Conservation (phyloP, 1,140 invertebrate genomes). For the Drosophila tsacasi region DNA sequence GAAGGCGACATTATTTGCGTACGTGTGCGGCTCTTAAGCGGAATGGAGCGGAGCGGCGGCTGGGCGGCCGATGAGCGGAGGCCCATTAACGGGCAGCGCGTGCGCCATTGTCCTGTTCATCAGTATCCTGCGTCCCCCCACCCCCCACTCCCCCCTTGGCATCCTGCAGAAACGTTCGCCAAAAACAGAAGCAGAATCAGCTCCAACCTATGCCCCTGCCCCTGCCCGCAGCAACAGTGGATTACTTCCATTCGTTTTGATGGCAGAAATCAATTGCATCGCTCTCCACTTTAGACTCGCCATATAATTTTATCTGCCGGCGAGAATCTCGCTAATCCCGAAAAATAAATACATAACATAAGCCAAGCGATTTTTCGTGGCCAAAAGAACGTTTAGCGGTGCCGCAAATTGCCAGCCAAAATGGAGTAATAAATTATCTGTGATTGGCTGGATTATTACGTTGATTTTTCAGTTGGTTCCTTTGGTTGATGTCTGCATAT, state of each 20-base stretch:
- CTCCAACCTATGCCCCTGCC: not conserved
- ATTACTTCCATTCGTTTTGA: conserved; percentile 48
- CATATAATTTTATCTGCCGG: conserved; percentile 31
- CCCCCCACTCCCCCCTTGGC: no score
- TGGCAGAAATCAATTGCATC: conserved; percentile 43
- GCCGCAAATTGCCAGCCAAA: conserved; percentile 18
- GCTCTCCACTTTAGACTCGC: conserved; percentile 23
- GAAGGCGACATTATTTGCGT: conserved; percentile 63
- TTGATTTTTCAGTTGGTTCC: conserved; percentile 18
- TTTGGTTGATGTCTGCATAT: not conserved
- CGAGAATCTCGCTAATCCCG: conserved; percentile 24
- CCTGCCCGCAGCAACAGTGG: conserved; percentile 28
- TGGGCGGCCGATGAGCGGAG: conserved; percentile 5
- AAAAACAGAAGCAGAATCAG: not conserved
- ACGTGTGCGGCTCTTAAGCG: conserved; percentile 57
- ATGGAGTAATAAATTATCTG: conserved; percentile 10
- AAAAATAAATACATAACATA: conserved; percentile 32
- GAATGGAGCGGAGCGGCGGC: not conserved
- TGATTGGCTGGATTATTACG: conserved; percentile 24
- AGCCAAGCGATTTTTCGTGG: conserved; percentile 18
- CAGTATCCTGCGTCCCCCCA: conserved; percentile 13
- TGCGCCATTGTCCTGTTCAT: conserved; percentile 54
- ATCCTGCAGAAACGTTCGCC: not conserved
- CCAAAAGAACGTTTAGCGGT: not conserved
- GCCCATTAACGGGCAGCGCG: conserved; percentile 60